Base-by-base conservation (phyloP, 2,797 vertebrate genomes). In the Sebastes trivittatus region DNA sequence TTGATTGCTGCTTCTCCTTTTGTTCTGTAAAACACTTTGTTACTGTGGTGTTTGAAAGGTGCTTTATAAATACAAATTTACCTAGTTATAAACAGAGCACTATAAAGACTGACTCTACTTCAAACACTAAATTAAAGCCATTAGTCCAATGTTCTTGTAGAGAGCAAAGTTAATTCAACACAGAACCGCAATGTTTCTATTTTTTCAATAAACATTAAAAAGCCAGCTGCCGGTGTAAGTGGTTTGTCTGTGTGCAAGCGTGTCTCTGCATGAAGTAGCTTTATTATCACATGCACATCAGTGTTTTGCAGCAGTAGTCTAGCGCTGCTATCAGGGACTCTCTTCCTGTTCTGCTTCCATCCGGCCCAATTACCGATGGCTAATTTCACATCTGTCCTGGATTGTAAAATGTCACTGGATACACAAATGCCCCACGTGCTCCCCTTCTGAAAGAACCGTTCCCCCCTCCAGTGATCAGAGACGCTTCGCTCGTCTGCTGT, bases 361-460 rank as follows among this genome's bases (percentile, higher is more conserved):
- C 77, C 77, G 38, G 79, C 81, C 77, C 84, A 91, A 87, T 93
- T 92, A 89, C 89, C 78, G 61, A 69, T 60, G 80, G 91, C 89
- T 92, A 91, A 92, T 91, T 91, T 83, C 90, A 90, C 90, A 90
- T 93, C 89, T 90, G 92, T 93, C 92, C 89, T 81, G 72, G 74
- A 81, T 86, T 89, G 81, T 83, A 84, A 92, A 93, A 93, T 92
- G 93, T 92, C 92, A 93, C 77, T 85, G 84, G 80, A 80, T 90
- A 78, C 71, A 84, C 81, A 84, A 73, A 87, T 23, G 68, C 74
- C 89, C 72, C 20, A 23, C 27, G 11, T 42, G 62, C 54, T 79
- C 65, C 30, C 67, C 70, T 76, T 83, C 81, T 73, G 56, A 91
- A 90, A 88, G 80, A 84, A 67, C 60, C 11, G 30, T 72, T 68